These are phyloP conservation scores for Oncorhynchus kisutch DNA, from an alignment of 2,113 vertebrate species.

Conservation along the genomic window DNA sequence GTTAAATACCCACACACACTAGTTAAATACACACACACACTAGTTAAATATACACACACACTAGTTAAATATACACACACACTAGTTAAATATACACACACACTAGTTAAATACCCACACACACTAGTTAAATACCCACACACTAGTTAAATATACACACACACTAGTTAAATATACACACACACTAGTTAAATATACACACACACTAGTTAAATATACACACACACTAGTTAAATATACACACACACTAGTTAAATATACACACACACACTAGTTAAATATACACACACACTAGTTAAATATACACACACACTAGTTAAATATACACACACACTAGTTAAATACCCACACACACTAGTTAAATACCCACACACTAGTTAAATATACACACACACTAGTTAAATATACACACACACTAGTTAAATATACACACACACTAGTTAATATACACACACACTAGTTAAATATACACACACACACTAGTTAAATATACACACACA, in stretches of 20 bases:
- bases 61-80: slow-evolving; percentile 19
- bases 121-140: not conserved
- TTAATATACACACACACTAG: no score
- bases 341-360: not conserved
- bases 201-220: not conserved
- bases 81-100: not conserved
- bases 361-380: not conserved
- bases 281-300: not conserved
- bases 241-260: no score
- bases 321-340: not conserved
- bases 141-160: not conserved
- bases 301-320: not conserved
- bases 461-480: no score
- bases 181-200: not conserved
- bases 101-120: not conserved
- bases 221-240: not conserved
- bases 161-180: not conserved
- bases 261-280: not conserved
- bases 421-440: no score
- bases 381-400: no score
- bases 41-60: slow-evolving; percentile 63
- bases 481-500: no score
- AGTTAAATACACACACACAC: no score
- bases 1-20: no score
- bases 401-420: no score